These are phyloP conservation scores for Mormyrops boulengeri DNA, from an alignment of 2,797 vertebrate species.

Conservation along the genomic window DNA sequence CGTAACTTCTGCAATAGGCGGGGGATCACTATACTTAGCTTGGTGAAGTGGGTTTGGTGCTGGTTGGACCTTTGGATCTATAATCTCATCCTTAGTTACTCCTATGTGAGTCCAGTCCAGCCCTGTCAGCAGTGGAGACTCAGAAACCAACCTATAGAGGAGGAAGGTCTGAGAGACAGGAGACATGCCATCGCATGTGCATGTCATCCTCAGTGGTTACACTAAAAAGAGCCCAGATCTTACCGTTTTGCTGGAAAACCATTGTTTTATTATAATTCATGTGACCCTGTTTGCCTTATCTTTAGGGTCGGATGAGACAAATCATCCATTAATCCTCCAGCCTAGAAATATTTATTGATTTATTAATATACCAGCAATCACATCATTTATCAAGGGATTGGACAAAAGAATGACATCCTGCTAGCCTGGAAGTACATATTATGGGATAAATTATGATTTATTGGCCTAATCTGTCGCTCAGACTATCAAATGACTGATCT, in stretches of 20 bases:
- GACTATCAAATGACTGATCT: background rate
- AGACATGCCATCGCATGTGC: background rate
- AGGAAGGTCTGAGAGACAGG: background rate
- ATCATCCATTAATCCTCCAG: slow-evolving; percentile 63
- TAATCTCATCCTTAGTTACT: background rate
- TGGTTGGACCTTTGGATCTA: background rate
- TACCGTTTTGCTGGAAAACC: slow-evolving; percentile 37
- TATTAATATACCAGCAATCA: slow-evolving; percentile 71
- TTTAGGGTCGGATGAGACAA: slow-evolving; percentile 39
- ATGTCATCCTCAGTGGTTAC: background rate
- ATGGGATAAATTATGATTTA: background rate
- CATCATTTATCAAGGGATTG: slow-evolving; percentile 47
- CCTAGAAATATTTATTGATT: slow-evolving; percentile 75
- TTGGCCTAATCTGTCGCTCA: background rate
- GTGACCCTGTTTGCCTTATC: slow-evolving; percentile 48
- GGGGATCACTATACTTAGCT: no score
- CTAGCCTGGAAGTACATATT: background rate
- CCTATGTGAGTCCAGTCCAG: background rate
- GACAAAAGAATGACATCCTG: background rate
- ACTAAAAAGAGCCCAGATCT: slow-evolving; percentile 31
- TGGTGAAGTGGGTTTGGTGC: background rate
- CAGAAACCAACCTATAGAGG: background rate
- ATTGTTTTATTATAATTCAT: slow-evolving; percentile 57
- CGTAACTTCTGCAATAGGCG: no score
- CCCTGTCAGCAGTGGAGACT: background rate